Percentiles rank a stretch among this genome's conserved stretches.
phyloP scores from a whole-genome alignment of 92 coral and sea anemone genomes.

The Parazoanthus swiftii region DNA sequence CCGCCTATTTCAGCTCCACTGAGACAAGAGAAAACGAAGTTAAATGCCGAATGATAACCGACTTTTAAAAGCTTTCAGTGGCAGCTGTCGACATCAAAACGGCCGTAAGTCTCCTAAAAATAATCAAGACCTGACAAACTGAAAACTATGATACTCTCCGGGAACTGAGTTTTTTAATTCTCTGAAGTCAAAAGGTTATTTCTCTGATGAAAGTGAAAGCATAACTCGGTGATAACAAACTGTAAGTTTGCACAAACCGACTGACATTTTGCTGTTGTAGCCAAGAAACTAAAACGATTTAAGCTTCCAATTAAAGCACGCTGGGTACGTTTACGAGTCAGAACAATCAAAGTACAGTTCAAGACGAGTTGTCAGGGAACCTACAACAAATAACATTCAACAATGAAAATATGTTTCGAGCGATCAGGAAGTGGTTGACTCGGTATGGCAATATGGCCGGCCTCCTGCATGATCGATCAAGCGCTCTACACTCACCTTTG shows the following conservation, averaged over 20 bases:
- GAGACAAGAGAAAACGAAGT: slow-evolving; percentile 1
- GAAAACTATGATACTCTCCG: background rate
- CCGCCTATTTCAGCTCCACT: slow-evolving; percentile 12
- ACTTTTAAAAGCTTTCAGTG: background rate
- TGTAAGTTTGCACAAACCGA: slow-evolving; percentile 1
- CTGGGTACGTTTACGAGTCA: slow-evolving; percentile 13
- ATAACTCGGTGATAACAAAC: background rate
- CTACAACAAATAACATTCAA: background rate
- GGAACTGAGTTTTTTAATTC: background rate
- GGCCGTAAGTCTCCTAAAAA: background rate
- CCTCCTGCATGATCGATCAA: slow-evolving; percentile 21
- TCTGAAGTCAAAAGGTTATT: background rate
- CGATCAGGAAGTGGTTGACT: slow-evolving; percentile 43
- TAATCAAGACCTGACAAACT: background rate
- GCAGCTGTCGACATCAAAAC: slow-evolving; percentile 21
- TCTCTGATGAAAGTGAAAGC: background rate
- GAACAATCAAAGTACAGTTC: background rate
- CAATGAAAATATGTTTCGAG: background rate
- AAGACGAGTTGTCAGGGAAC: background rate
- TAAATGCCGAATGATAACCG: background rate
- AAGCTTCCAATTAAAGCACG: background rate
- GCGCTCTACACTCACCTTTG: slow-evolving; percentile 8
- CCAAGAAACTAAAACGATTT: background rate
- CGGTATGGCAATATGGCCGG: slow-evolving; percentile 43
- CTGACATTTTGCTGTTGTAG: slow-evolving; percentile 7